Evolutionary conservation across 2,888 invertebrate genomes (phyloP).

Genomic region (Stenolophus ochropezus): DNA sequence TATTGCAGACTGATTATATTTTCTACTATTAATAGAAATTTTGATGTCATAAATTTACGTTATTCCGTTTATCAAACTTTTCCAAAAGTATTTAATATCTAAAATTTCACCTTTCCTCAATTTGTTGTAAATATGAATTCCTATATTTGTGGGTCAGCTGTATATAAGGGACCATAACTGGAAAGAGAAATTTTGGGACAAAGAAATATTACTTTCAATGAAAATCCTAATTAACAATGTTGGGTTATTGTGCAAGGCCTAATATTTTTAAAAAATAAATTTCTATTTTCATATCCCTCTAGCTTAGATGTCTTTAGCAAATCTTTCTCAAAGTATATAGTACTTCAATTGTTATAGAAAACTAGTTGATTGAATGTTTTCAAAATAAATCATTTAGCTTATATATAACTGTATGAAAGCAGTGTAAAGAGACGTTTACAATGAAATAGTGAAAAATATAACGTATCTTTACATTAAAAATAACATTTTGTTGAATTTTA

Average conservation of each 20-base stretch:
- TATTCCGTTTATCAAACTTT: background rate
- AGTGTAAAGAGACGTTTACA: constrained; percentile 2
- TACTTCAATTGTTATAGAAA: constrained; percentile 23
- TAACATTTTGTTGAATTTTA: background rate
- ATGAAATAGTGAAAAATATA: background rate
- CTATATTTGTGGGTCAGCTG: constrained; percentile 47
- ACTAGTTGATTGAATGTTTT: constrained; percentile 31
- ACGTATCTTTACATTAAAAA: constrained; percentile 11
- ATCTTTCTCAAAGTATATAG: background rate
- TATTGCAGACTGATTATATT: background rate
- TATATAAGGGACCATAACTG: constrained; percentile 56
- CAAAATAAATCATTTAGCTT: constrained; percentile 2
- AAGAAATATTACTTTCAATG: constrained; percentile 31
- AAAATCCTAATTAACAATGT: constrained; percentile 44
- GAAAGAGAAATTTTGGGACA: constrained; percentile 43
- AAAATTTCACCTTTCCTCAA: background rate
- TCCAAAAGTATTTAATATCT: too few relatives aligned
- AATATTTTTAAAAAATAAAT: constrained; percentile 54
- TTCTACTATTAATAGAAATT: background rate
- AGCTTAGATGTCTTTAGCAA: constrained; percentile 51
- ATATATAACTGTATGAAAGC: background rate
- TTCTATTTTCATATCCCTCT: constrained; percentile 58
- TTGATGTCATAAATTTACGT: background rate
- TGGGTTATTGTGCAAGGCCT: constrained; percentile 51
- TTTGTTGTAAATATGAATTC: background rate